Conservation (phyloP, 2,888 invertebrate species). For the Hylaea fasciaria region DNA sequence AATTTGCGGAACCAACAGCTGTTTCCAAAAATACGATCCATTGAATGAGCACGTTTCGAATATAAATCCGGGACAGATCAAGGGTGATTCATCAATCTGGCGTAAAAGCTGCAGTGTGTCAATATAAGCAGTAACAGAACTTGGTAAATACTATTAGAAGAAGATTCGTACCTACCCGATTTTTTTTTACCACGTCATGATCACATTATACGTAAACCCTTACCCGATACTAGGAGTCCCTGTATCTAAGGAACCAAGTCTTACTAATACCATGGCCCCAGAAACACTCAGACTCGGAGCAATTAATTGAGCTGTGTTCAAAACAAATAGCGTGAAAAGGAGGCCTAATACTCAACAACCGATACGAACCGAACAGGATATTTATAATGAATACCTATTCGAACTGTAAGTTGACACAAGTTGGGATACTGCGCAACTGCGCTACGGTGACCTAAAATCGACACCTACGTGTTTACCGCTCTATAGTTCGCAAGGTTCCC, state of each 20-base stretch:
- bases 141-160: not conserved
- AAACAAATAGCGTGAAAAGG: too few species aligned
- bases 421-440: constrained; percentile 17
- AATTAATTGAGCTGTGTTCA: too few species aligned
- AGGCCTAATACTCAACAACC: too few species aligned
- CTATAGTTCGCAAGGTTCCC: constrained; percentile 36
- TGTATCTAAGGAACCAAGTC: too few species aligned
- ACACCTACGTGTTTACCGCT: constrained; percentile 46
- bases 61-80: constrained; percentile 51
- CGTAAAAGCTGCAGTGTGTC: constrained; percentile 29
- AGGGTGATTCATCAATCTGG: constrained; percentile 54
- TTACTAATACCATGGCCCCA: too few species aligned
- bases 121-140: constrained; percentile 17
- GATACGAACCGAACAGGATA: too few species aligned
- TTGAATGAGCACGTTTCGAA: constrained; percentile 45
- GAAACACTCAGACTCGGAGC: too few species aligned
- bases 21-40: constrained; percentile 47
- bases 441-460: constrained; percentile 39
- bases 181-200: too few species aligned
- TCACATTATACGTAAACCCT: too few species aligned
- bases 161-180: too few species aligned
- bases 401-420: not conserved
- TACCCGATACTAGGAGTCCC: too few species aligned
- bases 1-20: constrained; percentile 38
- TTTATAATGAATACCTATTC: too few species aligned